Evolutionary conservation across 2,113 vertebrate species (phyloP), one percentile per base, ranked within the genome.

Genomic region (Scytalopus superciliaris): DNA sequence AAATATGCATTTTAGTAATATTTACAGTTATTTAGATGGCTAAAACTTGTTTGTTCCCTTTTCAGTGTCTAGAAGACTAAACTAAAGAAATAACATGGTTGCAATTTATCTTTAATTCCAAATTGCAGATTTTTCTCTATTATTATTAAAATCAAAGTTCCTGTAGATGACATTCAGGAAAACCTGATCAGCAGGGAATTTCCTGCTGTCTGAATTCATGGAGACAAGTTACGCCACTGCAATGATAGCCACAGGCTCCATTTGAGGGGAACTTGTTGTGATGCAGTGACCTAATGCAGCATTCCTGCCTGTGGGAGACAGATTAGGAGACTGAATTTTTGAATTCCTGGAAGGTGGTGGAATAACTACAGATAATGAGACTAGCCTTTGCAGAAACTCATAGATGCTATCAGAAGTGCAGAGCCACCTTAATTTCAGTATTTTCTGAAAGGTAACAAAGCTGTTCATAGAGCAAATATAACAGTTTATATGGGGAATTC

Each of bases 181-280:
- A 78, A 91, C 95, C 87, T 96, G 96, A 95, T 97, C 96, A 97
- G 93, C 66, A 82, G 92, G 94, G 95, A 96, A 96, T 97, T 97
- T 97, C 96, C 96, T 97, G 96, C 93, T 93, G 96, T 97, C 96
- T 97, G 94, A 97, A 93, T 83, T 94, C 23, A 6, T 74, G 89
- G 91, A 93, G 94, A 95, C 87, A 59, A 86, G 80, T 96, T 95
- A 84, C 33, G 56, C 89, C 89, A 77, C 67, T 75, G 80, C 11
- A 1, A 37, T 90, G 95, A 95, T 94, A 95, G 93, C 92, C 95
- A 63, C 53, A 10, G 92, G 91, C 92, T 94, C 87, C 87, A 39
- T 88, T 84, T 78, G 80, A 91, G 94, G 89, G 90, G 81, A 80
- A 22, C 64, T 76, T 39, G 33, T 90, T 91, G 87, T 62, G 84